Evolutionary conservation across 1,140 invertebrate genomes (phyloP).

Genomic region (Zaprionus ornatus): DNA sequence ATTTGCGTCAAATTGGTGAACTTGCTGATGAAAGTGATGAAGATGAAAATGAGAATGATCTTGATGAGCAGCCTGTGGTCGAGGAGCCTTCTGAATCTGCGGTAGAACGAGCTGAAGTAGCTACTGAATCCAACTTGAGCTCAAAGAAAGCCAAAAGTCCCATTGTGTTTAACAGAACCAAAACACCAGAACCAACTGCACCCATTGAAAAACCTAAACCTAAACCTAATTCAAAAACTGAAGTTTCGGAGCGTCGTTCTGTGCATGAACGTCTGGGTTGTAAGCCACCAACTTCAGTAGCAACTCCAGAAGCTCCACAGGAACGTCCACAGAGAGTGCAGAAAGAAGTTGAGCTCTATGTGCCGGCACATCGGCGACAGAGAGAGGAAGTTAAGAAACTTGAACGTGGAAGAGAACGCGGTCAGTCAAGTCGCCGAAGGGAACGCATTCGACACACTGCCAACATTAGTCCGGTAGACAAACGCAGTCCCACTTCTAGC

Average conservation of each 20-base stretch:
- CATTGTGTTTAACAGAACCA: conserved; percentile 66
- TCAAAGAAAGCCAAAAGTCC: conserved; percentile 68
- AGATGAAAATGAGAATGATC: conserved; percentile 27
- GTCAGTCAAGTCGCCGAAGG: conserved; percentile 19
- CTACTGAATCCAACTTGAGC: conserved; percentile 6
- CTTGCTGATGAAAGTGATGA: conserved; percentile 83
- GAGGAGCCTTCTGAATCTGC: conserved; percentile 87
- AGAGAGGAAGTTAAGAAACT: conserved; percentile 27
- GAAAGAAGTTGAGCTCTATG: conserved; percentile 76
- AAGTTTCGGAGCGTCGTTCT: conserved; percentile 57
- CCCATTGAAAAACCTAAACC: conserved; percentile 45
- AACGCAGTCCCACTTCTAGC: conserved; percentile 45
- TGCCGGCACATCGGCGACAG: conserved; percentile 68
- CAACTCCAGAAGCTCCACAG: conserved; percentile 4
- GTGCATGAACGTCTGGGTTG: conserved; percentile 77
- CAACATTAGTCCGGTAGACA: neutral
- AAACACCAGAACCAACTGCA: conserved; percentile 22
- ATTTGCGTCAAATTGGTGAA: conserved; percentile 83
- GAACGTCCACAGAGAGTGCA: conserved; percentile 48
- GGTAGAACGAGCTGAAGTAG: conserved; percentile 78
- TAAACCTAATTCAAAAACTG: conserved; percentile 30
- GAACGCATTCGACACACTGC: conserved; percentile 37
- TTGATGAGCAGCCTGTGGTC: conserved; percentile 54
- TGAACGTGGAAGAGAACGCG: conserved; percentile 50
- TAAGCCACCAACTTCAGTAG: conserved; percentile 21